Base-by-base conservation (phyloP, 2,797 vertebrate genomes). In the Etheostoma nigrum region DNA sequence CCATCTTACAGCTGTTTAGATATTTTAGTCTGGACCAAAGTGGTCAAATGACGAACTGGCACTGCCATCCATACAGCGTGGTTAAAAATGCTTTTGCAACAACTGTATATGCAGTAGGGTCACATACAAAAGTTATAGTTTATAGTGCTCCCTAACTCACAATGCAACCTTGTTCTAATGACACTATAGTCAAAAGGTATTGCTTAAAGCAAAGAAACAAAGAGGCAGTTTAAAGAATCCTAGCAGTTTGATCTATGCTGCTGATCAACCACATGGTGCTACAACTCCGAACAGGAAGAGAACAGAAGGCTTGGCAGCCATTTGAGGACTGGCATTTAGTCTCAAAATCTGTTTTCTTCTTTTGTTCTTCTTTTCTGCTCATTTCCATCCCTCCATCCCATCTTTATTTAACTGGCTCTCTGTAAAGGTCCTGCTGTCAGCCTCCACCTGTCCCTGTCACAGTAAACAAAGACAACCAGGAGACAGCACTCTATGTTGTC, bases 401-500 rank as follows among this genome's bases (percentile, higher is more conserved):
- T 86, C 88, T 90, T 90, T 90, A 91, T 93, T 93, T 91, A 89
- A 86, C 83, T 82, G 85, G 86, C 89, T 90, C 71, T 83, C 67
- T 85, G 89, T 90, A 94, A 94, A 94, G 93, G 91, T 93, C 93
- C 88, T 81, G 88, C 92, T 94, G 91, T 93, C 93, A 92, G 83
- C 88, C 89, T 92, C 89, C 89, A 93, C 91, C 91, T 93, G 91
- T 94, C 91, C 84, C 88, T 91, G 92, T 93, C 93, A 94, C 84
- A 66, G 87, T 89, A 92, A 92, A 94, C 93, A 94, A 94, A 93
- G 91, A 92, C 84, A 88, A 90, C 83, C 78, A 80, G 80, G 78
- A 89, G 88, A 88, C 78, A 83, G 69, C 72, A 70, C 61, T 85
- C 79, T 80, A 66, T 89, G 77, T 90, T 85, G 81, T 82, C 81